Percentiles rank a stretch among this genome's conserved stretches.
Evolutionary conservation across 2,888 invertebrate genomes (phyloP).

Genomic region (Graphium colonna): DNA sequence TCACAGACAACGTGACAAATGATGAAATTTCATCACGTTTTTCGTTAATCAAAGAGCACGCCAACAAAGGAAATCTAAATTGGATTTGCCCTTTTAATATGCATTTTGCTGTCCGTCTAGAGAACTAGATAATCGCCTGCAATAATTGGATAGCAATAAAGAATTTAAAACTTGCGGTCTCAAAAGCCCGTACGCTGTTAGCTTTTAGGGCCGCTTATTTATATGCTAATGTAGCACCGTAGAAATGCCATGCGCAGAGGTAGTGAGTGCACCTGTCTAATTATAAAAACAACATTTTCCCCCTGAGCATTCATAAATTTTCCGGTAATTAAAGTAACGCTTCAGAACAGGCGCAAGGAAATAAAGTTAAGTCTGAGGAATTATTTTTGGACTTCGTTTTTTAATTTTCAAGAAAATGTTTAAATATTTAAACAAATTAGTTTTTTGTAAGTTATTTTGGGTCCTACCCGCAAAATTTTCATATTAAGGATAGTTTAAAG

Average conservation of each 20-base stretch:
- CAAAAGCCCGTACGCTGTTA: conserved; percentile 46
- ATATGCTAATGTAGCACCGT: conserved; percentile 69
- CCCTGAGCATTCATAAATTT: conserved; percentile 69
- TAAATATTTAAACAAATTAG: no score
- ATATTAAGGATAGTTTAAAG: no score
- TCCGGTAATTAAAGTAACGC: background rate
- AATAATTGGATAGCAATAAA: conserved; percentile 76
- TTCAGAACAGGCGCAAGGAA: no score
- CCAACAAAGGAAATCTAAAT: conserved; percentile 40
- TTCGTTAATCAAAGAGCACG: conserved; percentile 29
- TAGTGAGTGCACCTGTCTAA: conserved; percentile 71
- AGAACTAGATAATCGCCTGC: conserved; percentile 71
- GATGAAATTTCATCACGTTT: conserved; percentile 16
- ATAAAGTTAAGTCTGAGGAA: no score
- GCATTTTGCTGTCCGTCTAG: conserved; percentile 55
- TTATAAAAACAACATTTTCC: conserved; percentile 73
- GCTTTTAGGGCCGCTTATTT: conserved; percentile 66
- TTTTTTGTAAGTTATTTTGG: no score
- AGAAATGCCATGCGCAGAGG: conserved; percentile 70
- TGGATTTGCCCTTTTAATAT: conserved; percentile 48
- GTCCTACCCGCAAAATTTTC: no score
- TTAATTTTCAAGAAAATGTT: no score
- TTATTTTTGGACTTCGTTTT: no score
- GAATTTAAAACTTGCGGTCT: conserved; percentile 54
- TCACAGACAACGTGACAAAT: no score